Evolutionary conservation across 1,140 invertebrate genomes (phyloP), one percentile per base, ranked within the genome.

Genomic region (Brachionus paranguensis): DNA sequence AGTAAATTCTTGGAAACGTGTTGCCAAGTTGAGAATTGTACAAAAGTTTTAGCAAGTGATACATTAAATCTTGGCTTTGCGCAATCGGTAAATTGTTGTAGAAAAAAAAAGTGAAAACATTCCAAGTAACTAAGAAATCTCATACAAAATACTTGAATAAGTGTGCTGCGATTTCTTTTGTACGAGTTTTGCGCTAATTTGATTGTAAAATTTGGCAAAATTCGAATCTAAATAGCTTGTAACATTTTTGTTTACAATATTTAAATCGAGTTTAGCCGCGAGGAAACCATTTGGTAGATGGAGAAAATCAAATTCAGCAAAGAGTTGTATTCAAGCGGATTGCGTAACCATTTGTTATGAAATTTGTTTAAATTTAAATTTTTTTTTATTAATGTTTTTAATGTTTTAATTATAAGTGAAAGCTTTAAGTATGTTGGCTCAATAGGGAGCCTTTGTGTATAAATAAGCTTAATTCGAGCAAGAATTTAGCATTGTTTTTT

Each of bases 161-260:
- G n/a, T 72, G 41, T 72, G 68, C 68, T 72, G 33, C 33, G 6
- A 37, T 37, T 37, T 72, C 68, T 72, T 72, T 72, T 72, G 68
- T 72, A 72, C 14, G 41, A 45, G 12, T 72, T 70, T 33, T 14
- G 29, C 5, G 14, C 29, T 72, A 29, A 41, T 72, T 72, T 37
- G 64, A 27, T 68, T 68, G 24, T 68, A 8, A 68, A 33, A 29
- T 68, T 27, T 68, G 10, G 24, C 20, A 27, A 68, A 41, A 41
- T 41, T 72, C 5, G 1, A 41, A n/a, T 24, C 37, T 72, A 72
- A 72, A 68, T 33, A 72, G 53, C 53, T 72, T 72, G 33, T 72
- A 72, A 72, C 68, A 72, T 72, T 72, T 72, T 72, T 72, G 68
- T 72, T 72, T 72, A 72, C 68, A 72, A 72, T 33, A 37, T 68